These are phyloP conservation scores for Iphiclides podalirius DNA, from an alignment of 2,888 invertebrate genomes.

Conservation along the genomic window DNA sequence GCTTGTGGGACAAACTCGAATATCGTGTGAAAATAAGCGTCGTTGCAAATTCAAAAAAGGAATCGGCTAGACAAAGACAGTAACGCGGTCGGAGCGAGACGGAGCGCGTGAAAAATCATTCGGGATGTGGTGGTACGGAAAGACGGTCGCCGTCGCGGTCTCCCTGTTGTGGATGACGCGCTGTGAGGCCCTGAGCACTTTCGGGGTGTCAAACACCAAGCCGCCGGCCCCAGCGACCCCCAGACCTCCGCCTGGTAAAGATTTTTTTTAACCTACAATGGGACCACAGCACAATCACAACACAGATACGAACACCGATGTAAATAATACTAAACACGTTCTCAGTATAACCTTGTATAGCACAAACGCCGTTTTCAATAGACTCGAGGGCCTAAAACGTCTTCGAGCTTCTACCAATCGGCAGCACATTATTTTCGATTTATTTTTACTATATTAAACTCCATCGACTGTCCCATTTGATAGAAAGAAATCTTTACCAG, in stretches of 20 bases:
- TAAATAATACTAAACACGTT: no score
- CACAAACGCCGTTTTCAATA: no score
- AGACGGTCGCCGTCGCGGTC: conserved; percentile 54
- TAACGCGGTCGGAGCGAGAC: no score
- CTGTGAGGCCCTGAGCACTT: conserved; percentile 83
- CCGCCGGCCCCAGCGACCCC: conserved; percentile 79
- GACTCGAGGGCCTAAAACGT: no score
- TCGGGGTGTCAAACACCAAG: conserved; percentile 83
- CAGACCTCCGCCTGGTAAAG: conserved; percentile 80
- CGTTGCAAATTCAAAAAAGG: conserved; percentile 38
- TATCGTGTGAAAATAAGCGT: no score
- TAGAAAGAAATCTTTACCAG: conserved; percentile 36
- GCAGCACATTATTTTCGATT: no score
- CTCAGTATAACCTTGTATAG: no score
- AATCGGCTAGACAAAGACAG: conserved; percentile 24
- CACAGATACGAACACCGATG: conserved; percentile 8
- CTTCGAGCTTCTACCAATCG: no score
- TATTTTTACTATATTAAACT: no score
- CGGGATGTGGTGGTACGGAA: conserved; percentile 58
- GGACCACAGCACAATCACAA: conserved; percentile 39
- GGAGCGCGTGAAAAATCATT: conserved; percentile 33
- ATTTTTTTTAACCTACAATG: conserved; percentile 51
- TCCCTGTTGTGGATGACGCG: conserved; percentile 59
- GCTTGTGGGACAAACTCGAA: no score
- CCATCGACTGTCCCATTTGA: conserved; percentile 49